These are phyloP conservation scores for Brachyrhaphis roseni DNA, from an alignment of 2,797 vertebrate genomes.

Conservation along the genomic window DNA sequence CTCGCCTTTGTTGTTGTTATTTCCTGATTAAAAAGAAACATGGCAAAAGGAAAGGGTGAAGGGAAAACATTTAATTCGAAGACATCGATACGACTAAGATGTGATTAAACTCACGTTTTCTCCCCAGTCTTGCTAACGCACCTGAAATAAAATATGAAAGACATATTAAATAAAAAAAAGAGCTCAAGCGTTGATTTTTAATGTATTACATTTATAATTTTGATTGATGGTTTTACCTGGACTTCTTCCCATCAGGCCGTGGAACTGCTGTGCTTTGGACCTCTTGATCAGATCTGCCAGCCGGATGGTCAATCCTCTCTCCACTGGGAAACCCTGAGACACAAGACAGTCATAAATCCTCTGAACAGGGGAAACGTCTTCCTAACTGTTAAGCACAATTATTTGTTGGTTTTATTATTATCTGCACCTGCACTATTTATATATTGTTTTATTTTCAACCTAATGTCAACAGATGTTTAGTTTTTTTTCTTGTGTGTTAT, in stretches of 20 bases:
- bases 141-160: conserved; percentile 46
- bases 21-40: conserved; percentile 52
- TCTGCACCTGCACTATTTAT: not conserved
- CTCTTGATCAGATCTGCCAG: conserved; percentile 80
- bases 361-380: not conserved
- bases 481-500: not conserved
- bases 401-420: not conserved
- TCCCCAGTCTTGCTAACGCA: conserved; percentile 55
- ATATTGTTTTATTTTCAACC: not conserved
- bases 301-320: conserved; percentile 59
- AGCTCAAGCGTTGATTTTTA: fast-evolving
- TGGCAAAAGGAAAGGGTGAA: not conserved
- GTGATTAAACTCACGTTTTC: conserved; percentile 73
- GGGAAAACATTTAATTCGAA: not conserved
- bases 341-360: conserved; percentile 8
- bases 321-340: conserved; percentile 63
- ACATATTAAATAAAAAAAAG: not conserved
- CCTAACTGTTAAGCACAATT: not conserved
- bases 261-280: conserved; percentile 81
- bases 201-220: not conserved
- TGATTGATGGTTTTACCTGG: conserved; percentile 54
- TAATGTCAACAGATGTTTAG: not conserved
- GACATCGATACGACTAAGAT: not conserved
- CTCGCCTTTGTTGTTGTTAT: conserved; percentile 77
- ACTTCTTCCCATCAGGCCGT: conserved; percentile 85